Evolutionary conservation across 2,888 invertebrate genomes (phyloP), one percentile per base, ranked within the genome.

Genomic region (Bombyx huttoni): DNA sequence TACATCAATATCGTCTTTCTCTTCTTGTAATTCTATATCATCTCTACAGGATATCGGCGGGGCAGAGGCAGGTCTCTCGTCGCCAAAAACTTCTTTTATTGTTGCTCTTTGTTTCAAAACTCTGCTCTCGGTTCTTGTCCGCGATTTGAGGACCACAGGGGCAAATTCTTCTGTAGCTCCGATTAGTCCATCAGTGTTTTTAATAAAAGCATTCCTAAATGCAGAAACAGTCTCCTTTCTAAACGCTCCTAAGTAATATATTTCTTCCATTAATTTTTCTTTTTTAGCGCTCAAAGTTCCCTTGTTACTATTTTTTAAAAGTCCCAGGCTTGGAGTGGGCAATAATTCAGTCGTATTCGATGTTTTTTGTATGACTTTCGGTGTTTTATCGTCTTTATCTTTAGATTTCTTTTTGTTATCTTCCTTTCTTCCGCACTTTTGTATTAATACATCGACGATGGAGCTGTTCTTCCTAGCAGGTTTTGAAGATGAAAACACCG

Each of bases 51-150:
- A 90, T 56, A 90, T 89, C 0, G 95, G 95, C 0, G 95, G 95
- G 0, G 95, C 95, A 0, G 95, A 95, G 0, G 95, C 94, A 0
- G 96, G 94, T 47, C 95, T 88, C 65, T 95, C 95, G 57, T 87
- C 87, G 0, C 95, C 95, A 73, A 96, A 95, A 3, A 95, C 94
- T 80, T 95, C 94, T 61, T 94, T 92, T 48, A 95, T 94, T 3
- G 94, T 93, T 47, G 94, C 94, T 64, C 93, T 89, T 67, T 93
- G 93, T 73, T 94, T 94, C 40, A 85, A 63, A 48, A 92, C 90
- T 64, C 93, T 89, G 49, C 93, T 94, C 71, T 94, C 94, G 40
- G 92, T 94, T 64, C 94, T 89, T 13, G 94, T 94, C 64, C 94
- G 89, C 49, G 94, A 91, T 68, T 93, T 92, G 54, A 94, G 69